Evolutionary conservation across 2,888 invertebrate genomes (phyloP).

Genomic region (Xiphydria camelus): DNA sequence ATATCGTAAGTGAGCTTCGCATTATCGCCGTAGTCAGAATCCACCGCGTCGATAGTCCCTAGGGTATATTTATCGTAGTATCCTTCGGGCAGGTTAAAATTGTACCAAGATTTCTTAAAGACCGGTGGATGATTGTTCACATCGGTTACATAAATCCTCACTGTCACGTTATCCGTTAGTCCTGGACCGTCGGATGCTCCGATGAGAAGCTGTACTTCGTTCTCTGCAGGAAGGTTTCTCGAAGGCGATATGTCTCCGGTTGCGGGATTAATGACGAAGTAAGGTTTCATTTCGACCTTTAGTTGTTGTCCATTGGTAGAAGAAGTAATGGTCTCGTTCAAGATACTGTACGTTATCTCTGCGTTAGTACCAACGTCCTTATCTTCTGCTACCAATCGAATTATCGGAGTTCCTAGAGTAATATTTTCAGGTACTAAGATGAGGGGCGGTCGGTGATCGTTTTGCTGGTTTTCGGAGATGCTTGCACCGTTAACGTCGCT

Average conservation of each 20-base stretch:
- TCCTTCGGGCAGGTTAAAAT: slow-evolving; percentile 81
- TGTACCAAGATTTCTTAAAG: slow-evolving; percentile 82
- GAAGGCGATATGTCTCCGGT: slow-evolving; percentile 78
- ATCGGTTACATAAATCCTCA: slow-evolving; percentile 75
- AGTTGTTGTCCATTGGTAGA: slow-evolving; percentile 51
- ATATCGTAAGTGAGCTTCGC: slow-evolving; percentile 74
- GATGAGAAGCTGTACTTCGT: slow-evolving; percentile 74
- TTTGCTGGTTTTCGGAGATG: slow-evolving; percentile 47
- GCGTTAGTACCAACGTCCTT: slow-evolving; percentile 74
- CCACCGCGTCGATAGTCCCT: slow-evolving; percentile 77
- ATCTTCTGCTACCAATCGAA: slow-evolving; percentile 74
- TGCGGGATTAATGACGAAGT: slow-evolving; percentile 75
- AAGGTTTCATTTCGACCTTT: slow-evolving; percentile 62
- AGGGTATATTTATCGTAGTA: slow-evolving; percentile 71
- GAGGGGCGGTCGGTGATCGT: slow-evolving; percentile 61
- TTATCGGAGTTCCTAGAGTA: slow-evolving; percentile 69
- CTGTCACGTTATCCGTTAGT: slow-evolving; percentile 69
- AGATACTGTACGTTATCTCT: slow-evolving; percentile 71
- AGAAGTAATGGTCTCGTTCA: slow-evolving; percentile 63
- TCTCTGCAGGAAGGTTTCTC: slow-evolving; percentile 72
- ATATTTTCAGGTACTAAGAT: slow-evolving; percentile 75
- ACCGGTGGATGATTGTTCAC: slow-evolving; percentile 84
- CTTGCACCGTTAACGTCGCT: slow-evolving; percentile 46
- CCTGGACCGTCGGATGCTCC: slow-evolving; percentile 78
- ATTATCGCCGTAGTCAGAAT: slow-evolving; percentile 80